Conservation (phyloP, 2,888 invertebrate genomes). For the Neuroscelio doddi region DNA sequence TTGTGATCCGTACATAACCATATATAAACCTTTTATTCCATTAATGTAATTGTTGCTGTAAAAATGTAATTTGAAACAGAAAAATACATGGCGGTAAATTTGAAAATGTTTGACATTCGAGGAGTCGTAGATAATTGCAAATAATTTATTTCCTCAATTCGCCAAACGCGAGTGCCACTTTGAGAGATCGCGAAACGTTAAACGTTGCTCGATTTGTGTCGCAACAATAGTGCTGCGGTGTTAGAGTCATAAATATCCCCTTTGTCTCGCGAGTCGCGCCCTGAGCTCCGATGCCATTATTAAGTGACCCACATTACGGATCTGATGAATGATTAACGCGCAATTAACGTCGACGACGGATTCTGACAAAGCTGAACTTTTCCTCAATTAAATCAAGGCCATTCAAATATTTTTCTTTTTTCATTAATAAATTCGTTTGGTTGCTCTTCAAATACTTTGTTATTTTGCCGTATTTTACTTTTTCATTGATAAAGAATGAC, state of each 20-base stretch:
- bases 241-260: slow-evolving; percentile 56
- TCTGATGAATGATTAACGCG: slow-evolving; percentile 59
- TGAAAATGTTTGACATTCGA: slow-evolving; percentile 25
- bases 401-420: not conserved
- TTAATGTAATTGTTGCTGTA: too few species aligned
- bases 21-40: too few species aligned
- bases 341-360: slow-evolving; percentile 53
- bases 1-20: too few species aligned
- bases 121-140: slow-evolving; percentile 29
- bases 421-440: not conserved
- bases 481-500: too few species aligned
- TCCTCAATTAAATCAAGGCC: not conserved
- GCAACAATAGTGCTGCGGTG: slow-evolving; percentile 42
- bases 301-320: slow-evolving; percentile 60
- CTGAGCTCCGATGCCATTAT: slow-evolving; percentile 56
- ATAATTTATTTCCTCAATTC: slow-evolving; percentile 26
- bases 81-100: not conserved
- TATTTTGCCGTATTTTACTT: too few species aligned
- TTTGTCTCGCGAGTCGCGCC: slow-evolving; percentile 60
- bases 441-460: too few species aligned
- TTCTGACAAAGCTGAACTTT: slow-evolving; percentile 5
- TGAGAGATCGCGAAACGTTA: slow-evolving; percentile 32
- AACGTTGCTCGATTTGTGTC: slow-evolving; percentile 31
- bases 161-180: slow-evolving; percentile 28
- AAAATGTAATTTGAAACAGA: too few species aligned